Conservation (phyloP, 2,797 vertebrate genomes). For the Dipus sagitta region DNA sequence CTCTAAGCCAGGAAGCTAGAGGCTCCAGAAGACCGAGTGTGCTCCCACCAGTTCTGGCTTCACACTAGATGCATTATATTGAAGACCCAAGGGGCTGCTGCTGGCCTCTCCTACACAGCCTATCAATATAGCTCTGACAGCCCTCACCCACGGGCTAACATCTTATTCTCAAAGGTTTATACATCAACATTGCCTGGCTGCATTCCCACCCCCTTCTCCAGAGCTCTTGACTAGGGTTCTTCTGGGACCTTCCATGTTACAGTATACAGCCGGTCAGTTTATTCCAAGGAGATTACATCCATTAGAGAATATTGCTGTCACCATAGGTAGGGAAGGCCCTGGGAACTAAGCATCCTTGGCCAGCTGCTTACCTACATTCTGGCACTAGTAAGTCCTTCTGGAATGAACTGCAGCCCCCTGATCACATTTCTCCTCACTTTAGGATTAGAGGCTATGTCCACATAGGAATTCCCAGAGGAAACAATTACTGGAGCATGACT, state of each 20-base stretch:
- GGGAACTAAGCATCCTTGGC: neutral
- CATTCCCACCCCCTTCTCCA: neutral
- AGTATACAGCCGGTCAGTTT: neutral
- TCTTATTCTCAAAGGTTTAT: neutral
- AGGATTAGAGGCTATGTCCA: neutral
- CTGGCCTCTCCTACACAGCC: neutral
- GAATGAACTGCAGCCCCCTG: neutral
- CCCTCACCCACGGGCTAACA: neutral
- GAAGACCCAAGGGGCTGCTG: neutral
- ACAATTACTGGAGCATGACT: neutral
- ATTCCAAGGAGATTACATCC: neutral
- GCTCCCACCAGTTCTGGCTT: neutral
- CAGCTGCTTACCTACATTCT: neutral
- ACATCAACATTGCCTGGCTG: neutral
- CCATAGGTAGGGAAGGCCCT: neutral
- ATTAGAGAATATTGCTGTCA: neutral
- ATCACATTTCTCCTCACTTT: neutral
- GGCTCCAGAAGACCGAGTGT: neutral
- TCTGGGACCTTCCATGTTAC: neutral
- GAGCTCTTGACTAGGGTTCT: neutral
- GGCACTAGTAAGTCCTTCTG: neutral
- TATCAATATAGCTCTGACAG: neutral
- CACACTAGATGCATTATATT: neutral
- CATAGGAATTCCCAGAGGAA: neutral
- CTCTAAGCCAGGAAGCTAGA: constrained; percentile 6